Percentiles rank a stretch among this genome's conserved stretches.
phyloP scores from a whole-genome alignment of 1,140 invertebrate genomes.

The Zaprionus camerounensis region DNA sequence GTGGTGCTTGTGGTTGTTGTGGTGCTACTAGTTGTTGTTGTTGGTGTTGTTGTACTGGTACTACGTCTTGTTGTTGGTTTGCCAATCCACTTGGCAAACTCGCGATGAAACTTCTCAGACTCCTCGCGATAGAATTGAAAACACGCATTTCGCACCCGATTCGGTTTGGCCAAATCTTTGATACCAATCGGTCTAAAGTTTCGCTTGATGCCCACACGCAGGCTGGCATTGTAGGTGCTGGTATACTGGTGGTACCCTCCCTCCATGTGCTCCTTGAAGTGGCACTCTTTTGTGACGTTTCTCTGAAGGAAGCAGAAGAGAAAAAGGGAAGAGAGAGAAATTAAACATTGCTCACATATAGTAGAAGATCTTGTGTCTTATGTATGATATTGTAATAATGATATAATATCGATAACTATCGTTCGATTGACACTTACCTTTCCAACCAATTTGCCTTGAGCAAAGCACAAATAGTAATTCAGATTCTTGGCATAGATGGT shows the following conservation, averaged over 20 bases:
- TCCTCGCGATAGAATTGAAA: constrained; percentile 57
- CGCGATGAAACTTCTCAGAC: constrained; percentile 47
- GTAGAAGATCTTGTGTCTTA: neutral
- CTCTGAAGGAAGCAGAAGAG: constrained; percentile 49
- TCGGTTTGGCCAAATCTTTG: constrained; percentile 42
- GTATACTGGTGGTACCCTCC: constrained; percentile 63
- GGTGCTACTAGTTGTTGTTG: constrained; percentile 40
- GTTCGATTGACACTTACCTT: constrained; percentile 61
- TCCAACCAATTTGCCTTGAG: constrained; percentile 74
- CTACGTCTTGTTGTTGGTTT: constrained; percentile 41
- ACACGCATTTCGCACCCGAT: constrained; percentile 51
- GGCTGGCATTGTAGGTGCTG: constrained; percentile 60
- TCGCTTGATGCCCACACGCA: constrained; percentile 70
- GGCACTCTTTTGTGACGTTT: constrained; percentile 77
- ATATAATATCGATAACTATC: neutral
- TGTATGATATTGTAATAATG: neutral
- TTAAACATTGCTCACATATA: constrained; percentile 3
- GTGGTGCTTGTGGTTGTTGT: constrained; percentile 42
- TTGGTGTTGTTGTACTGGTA: constrained; percentile 45
- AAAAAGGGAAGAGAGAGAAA: neutral
- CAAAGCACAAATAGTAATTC: constrained; percentile 74
- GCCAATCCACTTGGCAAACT: constrained; percentile 16
- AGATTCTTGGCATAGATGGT: constrained; percentile 79
- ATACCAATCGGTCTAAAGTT: constrained; percentile 70
- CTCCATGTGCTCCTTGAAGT: constrained; percentile 70